Conservation (phyloP, 2,113 vertebrate genomes). For the Siniperca chuatsi region DNA sequence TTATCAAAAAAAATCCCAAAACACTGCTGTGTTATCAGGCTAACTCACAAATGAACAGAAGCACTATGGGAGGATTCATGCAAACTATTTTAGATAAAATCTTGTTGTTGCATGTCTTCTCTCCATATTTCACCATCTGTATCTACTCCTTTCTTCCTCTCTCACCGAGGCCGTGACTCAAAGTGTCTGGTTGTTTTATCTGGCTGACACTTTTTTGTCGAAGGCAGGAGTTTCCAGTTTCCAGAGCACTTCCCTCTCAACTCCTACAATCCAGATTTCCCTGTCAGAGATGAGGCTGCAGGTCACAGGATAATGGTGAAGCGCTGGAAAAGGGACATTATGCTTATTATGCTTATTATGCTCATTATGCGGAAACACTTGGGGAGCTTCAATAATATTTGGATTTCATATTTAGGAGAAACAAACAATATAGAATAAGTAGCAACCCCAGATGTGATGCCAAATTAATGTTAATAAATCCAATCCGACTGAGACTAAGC, state of each 20-base stretch:
- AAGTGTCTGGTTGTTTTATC: not conserved
- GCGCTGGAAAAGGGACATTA: not conserved
- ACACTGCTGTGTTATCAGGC: not conserved
- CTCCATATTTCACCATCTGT: constrained; percentile 37
- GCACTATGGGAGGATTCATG: not conserved
- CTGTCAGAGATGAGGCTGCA: not conserved
- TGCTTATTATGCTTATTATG: not conserved
- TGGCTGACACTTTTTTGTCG: not conserved
- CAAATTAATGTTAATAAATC: not conserved
- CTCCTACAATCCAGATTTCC: constrained; percentile 22
- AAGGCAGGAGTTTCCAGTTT: constrained; percentile 11
- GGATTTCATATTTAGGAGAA: not conserved
- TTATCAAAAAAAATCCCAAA: too few relatives aligned
- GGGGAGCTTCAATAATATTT: constrained; percentile 25
- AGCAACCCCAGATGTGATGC: constrained; percentile 6
- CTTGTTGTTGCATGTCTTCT: constrained; percentile 11
- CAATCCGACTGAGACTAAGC: not conserved
- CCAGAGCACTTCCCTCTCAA: constrained; percentile 7
- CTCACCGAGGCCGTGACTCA: constrained; percentile 20
- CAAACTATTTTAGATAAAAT: constrained; percentile 7
- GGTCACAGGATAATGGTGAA: not conserved
- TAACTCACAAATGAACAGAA: not conserved
- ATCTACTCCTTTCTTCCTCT: not conserved
- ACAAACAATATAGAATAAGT: not conserved
- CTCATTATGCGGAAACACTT: not conserved